A percentile compares a stretch with the other conserved stretches of the same genome.
Conservation (phyloP, 2,113 vertebrate species). For the Anser brachyrhynchus region DNA sequence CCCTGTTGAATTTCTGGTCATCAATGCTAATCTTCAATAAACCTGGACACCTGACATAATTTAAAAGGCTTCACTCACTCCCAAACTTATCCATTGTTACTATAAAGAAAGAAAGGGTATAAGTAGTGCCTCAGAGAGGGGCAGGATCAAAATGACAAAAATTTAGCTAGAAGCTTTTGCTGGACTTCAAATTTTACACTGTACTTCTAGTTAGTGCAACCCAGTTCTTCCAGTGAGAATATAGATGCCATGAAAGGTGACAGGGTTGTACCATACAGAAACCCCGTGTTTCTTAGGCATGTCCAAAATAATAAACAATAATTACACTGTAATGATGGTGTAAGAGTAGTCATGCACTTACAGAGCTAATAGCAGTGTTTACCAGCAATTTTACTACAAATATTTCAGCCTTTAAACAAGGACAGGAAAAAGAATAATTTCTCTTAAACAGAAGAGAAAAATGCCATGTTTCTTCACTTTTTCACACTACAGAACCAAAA, state of each 20-base stretch:
- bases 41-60: background rate
- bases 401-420: background rate
- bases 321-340: background rate
- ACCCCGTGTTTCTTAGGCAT: background rate
- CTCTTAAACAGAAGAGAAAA: background rate
- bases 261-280: fast-evolving
- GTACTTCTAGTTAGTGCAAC: background rate
- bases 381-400: background rate
- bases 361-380: background rate
- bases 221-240: background rate
- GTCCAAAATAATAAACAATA: background rate
- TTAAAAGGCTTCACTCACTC: background rate
- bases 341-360: background rate
- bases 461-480: background rate
- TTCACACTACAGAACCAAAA: background rate
- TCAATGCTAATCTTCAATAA: background rate
- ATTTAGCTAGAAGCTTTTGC: background rate
- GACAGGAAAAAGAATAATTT: background rate
- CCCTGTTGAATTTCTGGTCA: background rate
- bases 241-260: background rate
- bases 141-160: background rate
- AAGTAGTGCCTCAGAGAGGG: background rate
- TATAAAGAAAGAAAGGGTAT: background rate
- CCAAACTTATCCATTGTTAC: background rate
- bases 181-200: background rate